These are phyloP conservation scores for Chionoecetes opilio DNA, from an alignment of 1,140 invertebrate species.

Conservation along the genomic window DNA sequence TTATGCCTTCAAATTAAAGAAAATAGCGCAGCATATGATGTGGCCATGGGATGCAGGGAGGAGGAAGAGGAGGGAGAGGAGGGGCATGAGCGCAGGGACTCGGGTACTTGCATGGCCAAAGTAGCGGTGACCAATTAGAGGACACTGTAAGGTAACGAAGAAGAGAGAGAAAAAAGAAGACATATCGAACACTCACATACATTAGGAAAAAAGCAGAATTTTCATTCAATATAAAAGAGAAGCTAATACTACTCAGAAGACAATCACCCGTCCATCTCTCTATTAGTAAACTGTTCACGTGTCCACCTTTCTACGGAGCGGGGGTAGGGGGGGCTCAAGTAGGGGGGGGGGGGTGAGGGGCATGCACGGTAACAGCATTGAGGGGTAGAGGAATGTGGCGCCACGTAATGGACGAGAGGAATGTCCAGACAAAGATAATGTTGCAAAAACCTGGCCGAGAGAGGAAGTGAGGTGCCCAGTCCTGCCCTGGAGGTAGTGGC, in stretches of 20 bases:
- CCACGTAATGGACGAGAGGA: slow-evolving; percentile 46
- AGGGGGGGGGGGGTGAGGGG: slow-evolving; percentile 12
- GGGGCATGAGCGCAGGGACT: not conserved
- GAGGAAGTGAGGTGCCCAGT: slow-evolving; percentile 42
- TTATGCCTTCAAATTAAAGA: slow-evolving; percentile 11
- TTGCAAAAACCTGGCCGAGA: slow-evolving; percentile 40
- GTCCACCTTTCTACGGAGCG: not conserved
- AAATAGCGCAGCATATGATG: not conserved
- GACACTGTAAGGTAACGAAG: not conserved
- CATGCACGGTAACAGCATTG: slow-evolving; percentile 15
- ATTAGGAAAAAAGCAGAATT: too few species aligned
- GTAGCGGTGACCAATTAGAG: not conserved
- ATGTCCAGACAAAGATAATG: slow-evolving; percentile 56
- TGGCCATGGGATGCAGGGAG: not conserved
- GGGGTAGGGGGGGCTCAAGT: not conserved
- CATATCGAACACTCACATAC: not conserved
- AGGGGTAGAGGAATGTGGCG: slow-evolving; percentile 3
- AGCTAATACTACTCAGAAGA: too few species aligned
- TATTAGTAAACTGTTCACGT: too few species aligned
- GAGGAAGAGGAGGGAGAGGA: not conserved
- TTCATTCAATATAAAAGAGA: too few species aligned
- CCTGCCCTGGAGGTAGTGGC: not conserved
- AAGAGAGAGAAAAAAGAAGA: not conserved
- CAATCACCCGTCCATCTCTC: too few species aligned
- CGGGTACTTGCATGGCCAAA: not conserved